Evolutionary conservation across 2,113 vertebrate genomes (phyloP).

Genomic region (Verasper variegatus): DNA sequence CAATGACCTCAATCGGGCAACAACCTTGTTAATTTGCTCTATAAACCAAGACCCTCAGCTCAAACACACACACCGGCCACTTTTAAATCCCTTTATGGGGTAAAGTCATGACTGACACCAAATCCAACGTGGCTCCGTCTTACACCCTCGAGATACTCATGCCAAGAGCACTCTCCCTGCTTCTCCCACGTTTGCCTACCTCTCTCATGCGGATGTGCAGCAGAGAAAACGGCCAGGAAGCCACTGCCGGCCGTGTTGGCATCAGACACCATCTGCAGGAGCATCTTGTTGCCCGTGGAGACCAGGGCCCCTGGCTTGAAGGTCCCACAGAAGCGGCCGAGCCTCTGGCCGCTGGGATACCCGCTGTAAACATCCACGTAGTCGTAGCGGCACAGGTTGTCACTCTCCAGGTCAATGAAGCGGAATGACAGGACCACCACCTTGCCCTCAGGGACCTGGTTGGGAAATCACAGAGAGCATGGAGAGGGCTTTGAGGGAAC

Average conservation of each 20-base stretch:
- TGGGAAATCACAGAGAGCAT: conserved; percentile 28
- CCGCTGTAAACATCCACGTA: conserved; percentile 95
- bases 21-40: conserved; percentile 24
- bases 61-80: conserved; percentile 10
- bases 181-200: conserved; percentile 81
- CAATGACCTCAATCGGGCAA: conserved; percentile 21
- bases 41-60: conserved; percentile 22
- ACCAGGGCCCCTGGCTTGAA: conserved; percentile 93
- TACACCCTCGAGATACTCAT: conserved; percentile 7
- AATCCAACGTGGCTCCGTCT: conserved; percentile 4
- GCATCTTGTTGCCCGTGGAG: conserved; percentile 94
- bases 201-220: conserved; percentile 91
- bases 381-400: conserved; percentile 95
- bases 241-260: conserved; percentile 97
- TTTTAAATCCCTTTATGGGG: conserved; percentile 26
- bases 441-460: conserved; percentile 94
- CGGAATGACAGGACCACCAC: conserved; percentile 95
- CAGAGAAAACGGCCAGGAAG: conserved; percentile 93
- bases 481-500: neutral
- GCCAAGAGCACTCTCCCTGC: neutral
- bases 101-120: conserved; percentile 16
- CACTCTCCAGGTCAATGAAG: conserved; percentile 93
- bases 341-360: conserved; percentile 88
- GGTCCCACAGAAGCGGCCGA: conserved; percentile 95
- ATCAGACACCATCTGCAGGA: conserved; percentile 96